Percentiles rank a stretch among this genome's conserved stretches.
Conservation (phyloP, 2,113 vertebrate genomes). For the Dicaeum eximium region DNA sequence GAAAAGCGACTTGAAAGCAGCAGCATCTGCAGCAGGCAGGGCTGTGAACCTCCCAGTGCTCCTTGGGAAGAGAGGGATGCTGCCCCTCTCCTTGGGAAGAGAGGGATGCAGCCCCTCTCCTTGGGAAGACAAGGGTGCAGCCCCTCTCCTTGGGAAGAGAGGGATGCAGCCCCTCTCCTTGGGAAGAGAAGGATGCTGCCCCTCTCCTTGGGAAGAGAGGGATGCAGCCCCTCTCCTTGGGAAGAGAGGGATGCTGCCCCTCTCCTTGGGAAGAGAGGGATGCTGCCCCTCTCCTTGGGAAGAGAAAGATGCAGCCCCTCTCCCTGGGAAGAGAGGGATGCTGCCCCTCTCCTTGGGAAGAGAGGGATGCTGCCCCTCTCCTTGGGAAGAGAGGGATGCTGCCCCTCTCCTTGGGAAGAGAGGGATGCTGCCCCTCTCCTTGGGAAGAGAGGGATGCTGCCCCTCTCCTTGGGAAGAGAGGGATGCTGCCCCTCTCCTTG, state of each 20-base stretch:
- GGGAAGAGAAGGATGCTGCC: not conserved
- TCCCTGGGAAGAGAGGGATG: not conserved
- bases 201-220: not conserved
- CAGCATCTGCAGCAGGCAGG: not conserved
- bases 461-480: not conserved
- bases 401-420: not conserved
- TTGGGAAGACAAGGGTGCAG: too few relatives aligned
- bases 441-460: not conserved
- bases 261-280: not conserved
- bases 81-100: not conserved
- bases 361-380: too few relatives aligned
- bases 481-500: too few relatives aligned
- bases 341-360: not conserved
- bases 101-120: too few relatives aligned
- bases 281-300: not conserved
- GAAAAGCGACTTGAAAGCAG: not conserved
- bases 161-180: too few relatives aligned
- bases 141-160: not conserved
- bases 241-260: too few relatives aligned
- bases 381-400: not conserved
- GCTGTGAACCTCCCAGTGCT: accelerated
- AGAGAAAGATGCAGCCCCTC: too few relatives aligned
- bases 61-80: not conserved
- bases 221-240: too few relatives aligned
- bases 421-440: too few relatives aligned